phyloP scores from a whole-genome alignment of 2,113 vertebrate genomes.

The Crotalus helleri region DNA sequence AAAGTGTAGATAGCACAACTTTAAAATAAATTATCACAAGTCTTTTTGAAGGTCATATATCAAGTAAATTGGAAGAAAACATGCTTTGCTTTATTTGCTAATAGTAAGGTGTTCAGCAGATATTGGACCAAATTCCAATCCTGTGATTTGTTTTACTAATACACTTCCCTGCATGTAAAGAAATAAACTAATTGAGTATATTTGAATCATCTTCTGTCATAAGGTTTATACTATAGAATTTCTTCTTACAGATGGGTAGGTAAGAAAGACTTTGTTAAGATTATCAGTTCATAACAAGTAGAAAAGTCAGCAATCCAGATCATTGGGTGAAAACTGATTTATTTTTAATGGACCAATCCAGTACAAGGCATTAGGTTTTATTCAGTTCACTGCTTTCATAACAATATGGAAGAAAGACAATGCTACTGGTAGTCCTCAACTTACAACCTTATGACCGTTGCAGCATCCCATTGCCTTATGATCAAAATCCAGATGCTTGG shows the following conservation, averaged over 20 bases:
- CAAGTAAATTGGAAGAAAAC: slow-evolving; percentile 7
- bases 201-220: background rate
- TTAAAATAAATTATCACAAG: slow-evolving; percentile 17
- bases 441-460: background rate
- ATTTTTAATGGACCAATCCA: background rate
- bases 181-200: background rate
- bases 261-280: background rate
- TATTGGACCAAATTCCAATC: slow-evolving; percentile 5
- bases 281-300: background rate
- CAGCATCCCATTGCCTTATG: background rate
- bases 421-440: background rate
- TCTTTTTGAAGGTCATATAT: slow-evolving; percentile 34
- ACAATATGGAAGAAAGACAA: background rate
- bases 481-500: background rate
- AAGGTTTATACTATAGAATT: background rate
- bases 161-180: background rate
- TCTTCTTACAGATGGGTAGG: background rate
- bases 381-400: background rate
- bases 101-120: slow-evolving; percentile 7
- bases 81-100: background rate
- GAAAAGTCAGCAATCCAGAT: background rate
- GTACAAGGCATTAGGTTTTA: background rate
- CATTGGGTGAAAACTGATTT: background rate
- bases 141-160: background rate
- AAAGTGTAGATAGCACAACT: slow-evolving; percentile 29